These are phyloP conservation scores for Drosophila tanythrix DNA, from an alignment of 2,888 invertebrate species.

Conservation along the genomic window DNA sequence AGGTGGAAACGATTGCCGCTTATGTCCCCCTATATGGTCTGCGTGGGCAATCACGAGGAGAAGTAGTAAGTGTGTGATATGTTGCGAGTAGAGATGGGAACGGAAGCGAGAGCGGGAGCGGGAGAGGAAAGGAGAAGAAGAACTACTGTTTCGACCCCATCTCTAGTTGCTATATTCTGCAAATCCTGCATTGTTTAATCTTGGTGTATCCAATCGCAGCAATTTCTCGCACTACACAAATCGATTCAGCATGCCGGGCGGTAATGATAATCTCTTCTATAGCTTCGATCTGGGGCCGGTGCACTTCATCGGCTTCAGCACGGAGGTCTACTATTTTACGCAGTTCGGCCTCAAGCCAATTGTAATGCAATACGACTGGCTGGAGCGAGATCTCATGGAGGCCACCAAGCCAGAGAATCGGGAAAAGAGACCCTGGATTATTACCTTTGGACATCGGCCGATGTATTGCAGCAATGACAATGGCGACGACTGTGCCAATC, in stretches of 20 bases:
- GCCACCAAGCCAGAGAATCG: constrained; percentile 92
- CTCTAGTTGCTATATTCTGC: background rate
- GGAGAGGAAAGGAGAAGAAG: background rate
- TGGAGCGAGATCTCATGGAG: constrained; percentile 91
- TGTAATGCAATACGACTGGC: constrained; percentile 93
- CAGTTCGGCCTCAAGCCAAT: constrained; percentile 93
- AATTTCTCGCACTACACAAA: constrained; percentile 98
- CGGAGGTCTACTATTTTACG: constrained; percentile 97
- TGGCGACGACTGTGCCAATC: constrained; percentile 90
- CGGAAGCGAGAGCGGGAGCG: background rate
- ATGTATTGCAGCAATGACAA: constrained; percentile 96
- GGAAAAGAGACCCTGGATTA: constrained; percentile 91
- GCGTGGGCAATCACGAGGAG: constrained; percentile 96
- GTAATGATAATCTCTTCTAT: constrained; percentile 90
- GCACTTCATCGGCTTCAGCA: constrained; percentile 96
- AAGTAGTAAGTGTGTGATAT: constrained; percentile 87
- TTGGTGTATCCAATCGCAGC: constrained; percentile 85
- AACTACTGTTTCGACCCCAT: background rate
- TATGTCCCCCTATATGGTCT: constrained; percentile 96
- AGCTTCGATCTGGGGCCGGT: constrained; percentile 95
- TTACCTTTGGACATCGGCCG: constrained; percentile 93
- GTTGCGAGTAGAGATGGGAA: background rate
- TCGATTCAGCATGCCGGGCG: constrained; percentile 96
- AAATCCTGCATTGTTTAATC: background rate
- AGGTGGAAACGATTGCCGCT: constrained; percentile 95